Evolutionary conservation across 1,140 invertebrate species (phyloP), one percentile per base, ranked within the genome.

Genomic region (Drosophila sucinea): DNA sequence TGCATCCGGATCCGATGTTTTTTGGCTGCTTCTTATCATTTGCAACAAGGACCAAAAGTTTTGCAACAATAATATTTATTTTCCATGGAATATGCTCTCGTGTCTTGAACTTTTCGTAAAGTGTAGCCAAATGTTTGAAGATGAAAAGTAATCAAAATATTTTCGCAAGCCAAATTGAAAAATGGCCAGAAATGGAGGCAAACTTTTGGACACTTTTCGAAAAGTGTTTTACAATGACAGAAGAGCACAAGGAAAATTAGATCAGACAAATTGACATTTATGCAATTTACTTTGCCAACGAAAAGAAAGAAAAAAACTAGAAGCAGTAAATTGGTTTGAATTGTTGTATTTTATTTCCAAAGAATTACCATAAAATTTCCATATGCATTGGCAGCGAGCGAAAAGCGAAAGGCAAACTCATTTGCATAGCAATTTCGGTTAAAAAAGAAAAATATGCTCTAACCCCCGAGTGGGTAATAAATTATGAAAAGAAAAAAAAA

Each of bases 351-450:
- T 51, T n/a, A n/a, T n/a, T n/a, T 51, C 1, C 64, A 87, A 79
- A 87, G 77, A 77, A 87, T 87, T 87, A 87, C 84, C 83, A 87
- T 87, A 80, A 68, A 79, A 87, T 87, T 89, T 87, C 84, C 83
- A 87, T 87, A 87, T 87, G 83, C 83, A 65, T 71, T 77, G 66
- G 67, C 56, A 38, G 67, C 57, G 55, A 70, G 57, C 66, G 67
- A 66, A 77, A 77, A 65, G 74, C 62, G 7, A 32, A 62, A 30
- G 38, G 40, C 38, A 44, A 64, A 55, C 62, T 11, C 47, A 76
- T 85, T 60, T 66, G 61, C 70, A 44, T 68, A 54, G 67, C 64
- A 7, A 35, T 40, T 44, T 29, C 40, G 55, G 33, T 23, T 33
- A 62, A 35, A 17, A 44, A 51, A 75, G 44, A 51, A 61, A 40